These are phyloP conservation scores for Cyprinella venusta DNA, from an alignment of 2,797 vertebrate species.

Conservation along the genomic window DNA sequence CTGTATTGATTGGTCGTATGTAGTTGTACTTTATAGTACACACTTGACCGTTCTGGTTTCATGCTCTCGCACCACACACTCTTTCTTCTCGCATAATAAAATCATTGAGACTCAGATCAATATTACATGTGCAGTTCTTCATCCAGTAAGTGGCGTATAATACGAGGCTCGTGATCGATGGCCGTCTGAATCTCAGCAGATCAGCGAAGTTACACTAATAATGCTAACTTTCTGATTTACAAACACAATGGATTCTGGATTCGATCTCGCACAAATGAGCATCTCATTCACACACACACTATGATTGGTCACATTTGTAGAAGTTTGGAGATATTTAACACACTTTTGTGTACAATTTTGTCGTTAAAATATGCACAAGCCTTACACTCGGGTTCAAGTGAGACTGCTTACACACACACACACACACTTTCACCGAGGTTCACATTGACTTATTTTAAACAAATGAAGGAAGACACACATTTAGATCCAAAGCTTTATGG, in stretches of 20 bases:
- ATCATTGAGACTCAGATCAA: constrained; percentile 7
- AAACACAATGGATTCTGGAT: too few species aligned
- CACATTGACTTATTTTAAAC: background rate
- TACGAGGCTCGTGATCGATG: background rate
- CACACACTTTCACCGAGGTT: constrained; percentile 11
- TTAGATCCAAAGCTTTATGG: constrained; percentile 1
- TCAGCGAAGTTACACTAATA: background rate
- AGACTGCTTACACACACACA: constrained; percentile 6
- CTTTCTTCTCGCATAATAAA: background rate
- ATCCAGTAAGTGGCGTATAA: background rate
- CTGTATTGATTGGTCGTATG: background rate
- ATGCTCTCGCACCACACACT: background rate
- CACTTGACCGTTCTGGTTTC: too few species aligned
- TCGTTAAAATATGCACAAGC: constrained; percentile 9
- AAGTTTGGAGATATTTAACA: too few species aligned
- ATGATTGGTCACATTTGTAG: too few species aligned
- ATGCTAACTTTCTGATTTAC: background rate
- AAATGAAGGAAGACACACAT: constrained; percentile 15
- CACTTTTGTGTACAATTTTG: constrained; percentile 2
- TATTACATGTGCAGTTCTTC: background rate
- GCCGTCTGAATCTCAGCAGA: background rate
- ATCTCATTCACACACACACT: too few species aligned
- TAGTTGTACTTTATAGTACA: background rate
- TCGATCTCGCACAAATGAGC: too few species aligned
- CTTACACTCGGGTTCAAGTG: too few species aligned